Base-by-base conservation (phyloP, 2,797 vertebrate species). In the Bucorvus abyssinicus region DNA sequence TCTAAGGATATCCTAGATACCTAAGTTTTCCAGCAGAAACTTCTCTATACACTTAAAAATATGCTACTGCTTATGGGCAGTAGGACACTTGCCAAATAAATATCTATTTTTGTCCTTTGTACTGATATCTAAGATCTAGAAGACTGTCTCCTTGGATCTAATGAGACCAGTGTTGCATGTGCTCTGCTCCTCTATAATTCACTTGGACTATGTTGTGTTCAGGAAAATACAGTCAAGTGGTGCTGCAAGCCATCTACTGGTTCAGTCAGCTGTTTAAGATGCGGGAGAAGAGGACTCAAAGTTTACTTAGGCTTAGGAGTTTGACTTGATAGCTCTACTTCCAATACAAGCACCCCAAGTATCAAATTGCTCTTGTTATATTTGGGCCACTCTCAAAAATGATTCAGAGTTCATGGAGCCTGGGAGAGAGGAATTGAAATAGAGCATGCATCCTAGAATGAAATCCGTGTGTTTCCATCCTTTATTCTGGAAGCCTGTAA, bases 351-450 rank as follows among this genome's bases (percentile, higher is more conserved):
- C 44, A 59, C 3, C 12, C 29, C 38, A 30, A 84, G 19, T 74
- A 6, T 57, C 0, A 0, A 23, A 45, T 77, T 76, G 29, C 6
- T 79, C 2, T 36, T 71, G 12, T 20, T 83, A 23, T 65, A 77
- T 44, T 14, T 50, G 56, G 9, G 29, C 34, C 26, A 26, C 86
- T 65, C 29, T 80, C 32, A 57, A 8, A 15, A 14, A 20, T 2
- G 2, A n/a, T 59, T 88, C 6, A 67, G 45, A 65, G 20, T 55
- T 65, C 24, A 8, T 52, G 22, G 73, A 78, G 12, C 13, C n/a
- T 75, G 7, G 11, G 47, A 85, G 32, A 81, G 16, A 73, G 29
- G 50, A 73, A 80, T 1, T 13, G 20, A 49, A 86, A 53, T 10
- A 68, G 23, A 80, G 6, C 1, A 0, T 49, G 11, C 34, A 67